A percentile compares a stretch with the other conserved stretches of the same genome.
Evolutionary conservation across 1,140 invertebrate genomes (phyloP).

Genomic region (Spodoptera frugiperda): DNA sequence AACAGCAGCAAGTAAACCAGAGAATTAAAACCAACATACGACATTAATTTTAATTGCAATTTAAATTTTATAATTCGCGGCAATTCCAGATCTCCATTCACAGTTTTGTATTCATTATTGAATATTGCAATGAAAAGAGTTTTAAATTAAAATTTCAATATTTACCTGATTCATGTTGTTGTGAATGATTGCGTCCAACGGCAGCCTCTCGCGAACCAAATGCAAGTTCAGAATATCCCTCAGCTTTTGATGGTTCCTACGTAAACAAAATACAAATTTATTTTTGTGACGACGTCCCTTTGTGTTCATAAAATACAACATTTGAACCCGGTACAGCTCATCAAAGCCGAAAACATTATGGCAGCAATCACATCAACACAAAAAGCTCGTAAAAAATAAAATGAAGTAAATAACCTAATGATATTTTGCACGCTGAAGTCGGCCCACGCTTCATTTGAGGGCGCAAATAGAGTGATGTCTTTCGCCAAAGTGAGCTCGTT

Average conservation of each 20-base stretch:
- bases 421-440: conserved; percentile 89
- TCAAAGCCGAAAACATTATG: conserved; percentile 21
- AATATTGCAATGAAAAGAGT: conserved; percentile 9
- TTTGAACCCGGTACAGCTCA: conserved; percentile 22
- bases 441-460: conserved; percentile 94
- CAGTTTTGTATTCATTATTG: conserved; percentile 24
- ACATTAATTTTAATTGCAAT: conserved; percentile 50
- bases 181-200: conserved; percentile 91
- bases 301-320: neutral
- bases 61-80: conserved; percentile 45
- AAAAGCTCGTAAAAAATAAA: conserved; percentile 36
- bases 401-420: conserved; percentile 81
- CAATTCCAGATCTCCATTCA: conserved; percentile 32
- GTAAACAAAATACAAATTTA: conserved; percentile 49
- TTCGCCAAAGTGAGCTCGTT: conserved; percentile 89
- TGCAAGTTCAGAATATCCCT: conserved; percentile 93
- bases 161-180: conserved; percentile 90
- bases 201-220: conserved; percentile 90
- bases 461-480: conserved; percentile 95
- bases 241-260: conserved; percentile 89
- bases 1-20: conserved; percentile 65
- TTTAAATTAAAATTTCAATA: conserved; percentile 46
- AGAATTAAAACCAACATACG: conserved; percentile 59
- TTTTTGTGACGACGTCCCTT: neutral
- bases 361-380: conserved; percentile 21